Base-by-base conservation (phyloP, 2,888 invertebrate species). In the Pollenia labialis region DNA sequence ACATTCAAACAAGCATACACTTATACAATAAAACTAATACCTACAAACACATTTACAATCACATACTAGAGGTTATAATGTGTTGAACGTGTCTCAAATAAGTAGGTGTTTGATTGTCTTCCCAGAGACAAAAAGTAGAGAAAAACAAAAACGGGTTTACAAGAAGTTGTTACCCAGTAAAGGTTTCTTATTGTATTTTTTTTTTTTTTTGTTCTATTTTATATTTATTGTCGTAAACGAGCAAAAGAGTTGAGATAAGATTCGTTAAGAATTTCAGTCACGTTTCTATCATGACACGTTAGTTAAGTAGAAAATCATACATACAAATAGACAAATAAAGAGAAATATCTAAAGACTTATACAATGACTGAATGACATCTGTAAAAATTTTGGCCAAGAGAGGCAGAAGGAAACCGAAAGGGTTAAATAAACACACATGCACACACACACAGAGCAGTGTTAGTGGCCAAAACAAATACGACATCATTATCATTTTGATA, bases 211-310 rank as follows among this genome's bases (percentile, higher is more conserved):
- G 46, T 69, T 44, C 48, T 75, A 74, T 82, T 76, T 81, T 60
- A 68, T 74, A 81, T 71, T 81, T 81, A 71, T 76, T 81, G 71
- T 52, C 68, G 74, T 44, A 79, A 81, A 60, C 79, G 82, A 86
- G 62, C 79, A 79, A 82, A 23, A 82, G 82, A 86, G 86, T 86
- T 86, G 76, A 75, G 79, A 83, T 86, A 85, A 80, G 79, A 74
- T 85, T 74, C 80, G 42, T 68, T 85, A 62, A 32, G 40, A 18
- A 81, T 81, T 81, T 81, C 18, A 64, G 87, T 87, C 87, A 87
- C 87, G 87, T 81, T 48, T 62, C 68, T 58, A 74, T 54, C 81
- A 84, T 74, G 81, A 84, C 87, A 87, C 87, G 84, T 84, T 81
- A 84, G 72, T 84, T 87, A 81, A 81, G 75, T 81, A 74, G 14